Base-by-base conservation (phyloP, 2,888 invertebrate species). In the Baronia brevicornis region DNA sequence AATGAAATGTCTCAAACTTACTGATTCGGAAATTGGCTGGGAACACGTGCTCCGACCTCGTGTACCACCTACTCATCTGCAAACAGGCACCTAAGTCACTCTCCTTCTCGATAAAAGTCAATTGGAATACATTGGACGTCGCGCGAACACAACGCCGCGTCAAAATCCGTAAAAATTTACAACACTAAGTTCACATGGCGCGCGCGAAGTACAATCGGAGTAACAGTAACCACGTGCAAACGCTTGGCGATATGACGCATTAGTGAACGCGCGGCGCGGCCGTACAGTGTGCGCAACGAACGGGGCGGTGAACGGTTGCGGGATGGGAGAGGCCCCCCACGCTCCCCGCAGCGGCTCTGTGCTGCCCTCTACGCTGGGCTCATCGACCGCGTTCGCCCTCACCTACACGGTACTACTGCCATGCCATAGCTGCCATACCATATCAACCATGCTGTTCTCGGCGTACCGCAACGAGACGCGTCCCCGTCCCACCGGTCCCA, bases 241-340 rank as follows among this genome's bases (percentile, higher is more conserved):
- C 57, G 52, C 60, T 49, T 59, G 63, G 77, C 78, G 65, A 58
- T 67, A 71, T 80, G 82, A 80, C 82, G 82, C 82, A 80, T 80
- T 80, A 79, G 78, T 82, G 82, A 82, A 65, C 80, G 82, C 79
- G 79, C 79, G 77, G 72, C 74, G 66, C 74, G 74, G 66, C 56
- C 55, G 58, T 56, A 64, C 68, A 47, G 61, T 63, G 66, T 73
- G 75, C 77, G 78, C 77, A 65, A 61, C 69, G 65, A 58, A 48
- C 66, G 69, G 65, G 64, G 67, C 49, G 59, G 54, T 33, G 36
- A 59, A 51, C 50, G 57, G 54, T 58, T 53, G 57, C 47, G 68
- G 63, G 50, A 44, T 28, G 38, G 46, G 41, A 52, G 41, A 53
- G 54, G 51, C 55, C 52, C 47, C 54, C 56, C 56, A 63, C 60